Evolutionary conservation across 2,113 vertebrate genomes (phyloP).

Genomic region (Oxyura jamaicensis): DNA sequence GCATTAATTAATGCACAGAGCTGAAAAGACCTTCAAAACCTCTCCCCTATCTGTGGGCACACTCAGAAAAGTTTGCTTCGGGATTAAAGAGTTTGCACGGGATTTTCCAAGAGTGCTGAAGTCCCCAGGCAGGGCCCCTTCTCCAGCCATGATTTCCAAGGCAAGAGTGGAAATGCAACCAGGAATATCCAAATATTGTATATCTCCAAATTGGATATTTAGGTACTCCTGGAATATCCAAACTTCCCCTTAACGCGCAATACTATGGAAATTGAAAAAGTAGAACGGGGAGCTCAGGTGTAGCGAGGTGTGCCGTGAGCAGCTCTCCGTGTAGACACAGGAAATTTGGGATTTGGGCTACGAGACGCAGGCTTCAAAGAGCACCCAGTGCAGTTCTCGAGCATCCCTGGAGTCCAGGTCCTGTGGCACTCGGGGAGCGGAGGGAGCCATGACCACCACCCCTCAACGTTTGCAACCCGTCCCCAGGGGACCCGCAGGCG

Average conservation of each 20-base stretch:
- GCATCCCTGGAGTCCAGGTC: neutral
- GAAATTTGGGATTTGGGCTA: neutral
- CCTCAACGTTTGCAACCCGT: neutral
- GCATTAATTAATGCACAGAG: neutral
- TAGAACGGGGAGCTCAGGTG: neutral
- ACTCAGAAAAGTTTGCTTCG: neutral
- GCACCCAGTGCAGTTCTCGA: neutral
- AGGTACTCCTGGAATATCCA: too few relatives aligned
- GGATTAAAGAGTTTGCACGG: neutral
- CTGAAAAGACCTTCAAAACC: neutral
- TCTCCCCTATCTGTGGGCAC: accelerated
- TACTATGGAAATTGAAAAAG: neutral
- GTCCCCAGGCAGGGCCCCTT: accelerated
- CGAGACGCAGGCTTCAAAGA: neutral
- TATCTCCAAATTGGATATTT: too few relatives aligned
- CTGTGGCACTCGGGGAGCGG: neutral
- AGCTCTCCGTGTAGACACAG: neutral
- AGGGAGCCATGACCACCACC: accelerated
- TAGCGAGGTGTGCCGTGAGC: neutral
- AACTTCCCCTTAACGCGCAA: neutral
- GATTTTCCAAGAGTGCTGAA: neutral
- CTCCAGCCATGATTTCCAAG: neutral
- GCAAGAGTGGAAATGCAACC: neutral
- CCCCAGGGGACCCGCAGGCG: neutral
- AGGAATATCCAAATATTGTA: neutral